Percentiles rank a stretch among this genome's conserved stretches.
Evolutionary conservation across 2,888 invertebrate genomes (phyloP).

Genomic region (Drosophila pegasa): DNA sequence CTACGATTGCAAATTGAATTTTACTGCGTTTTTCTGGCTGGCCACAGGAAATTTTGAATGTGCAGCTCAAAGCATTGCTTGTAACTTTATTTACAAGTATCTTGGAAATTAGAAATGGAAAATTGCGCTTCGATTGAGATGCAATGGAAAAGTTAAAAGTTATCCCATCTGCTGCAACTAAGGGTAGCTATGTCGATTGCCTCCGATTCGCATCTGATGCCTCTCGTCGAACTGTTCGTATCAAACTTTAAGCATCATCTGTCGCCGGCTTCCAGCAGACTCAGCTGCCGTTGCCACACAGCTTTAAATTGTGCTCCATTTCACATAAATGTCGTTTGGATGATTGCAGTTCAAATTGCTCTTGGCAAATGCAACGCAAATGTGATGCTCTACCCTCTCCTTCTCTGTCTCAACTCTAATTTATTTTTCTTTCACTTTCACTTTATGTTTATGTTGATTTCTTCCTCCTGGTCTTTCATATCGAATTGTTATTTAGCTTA

Average conservation of each 20-base stretch:
- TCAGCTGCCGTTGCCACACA: slow-evolving; percentile 5
- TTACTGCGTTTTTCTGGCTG: background rate
- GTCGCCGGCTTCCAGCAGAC: slow-evolving; percentile 3
- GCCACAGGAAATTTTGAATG: slow-evolving; percentile 2
- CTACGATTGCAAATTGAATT: background rate
- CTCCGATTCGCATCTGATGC: background rate
- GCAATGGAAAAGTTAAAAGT: background rate
- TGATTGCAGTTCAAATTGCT: slow-evolving; percentile 33
- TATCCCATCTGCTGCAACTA: background rate
- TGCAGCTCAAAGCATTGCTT: background rate
- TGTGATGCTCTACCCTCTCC: slow-evolving; percentile 7
- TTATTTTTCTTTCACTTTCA: slow-evolving; percentile 7
- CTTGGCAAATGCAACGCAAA: slow-evolving; percentile 5
- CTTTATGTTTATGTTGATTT: background rate
- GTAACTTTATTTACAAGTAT: slow-evolving; percentile 11
- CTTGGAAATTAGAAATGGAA: background rate
- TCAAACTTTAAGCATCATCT: background rate
- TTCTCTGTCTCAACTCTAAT: slow-evolving; percentile 2
- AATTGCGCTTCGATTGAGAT: background rate
- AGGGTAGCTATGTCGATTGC: background rate
- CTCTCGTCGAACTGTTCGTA: background rate
- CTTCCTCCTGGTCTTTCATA: background rate
- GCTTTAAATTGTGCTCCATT: slow-evolving; percentile 10
- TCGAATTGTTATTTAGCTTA: slow-evolving; percentile 34
- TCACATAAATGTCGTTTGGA: slow-evolving; percentile 13